Base-by-base conservation (phyloP, 2,113 vertebrate genomes). In the Myotis brandtii region DNA sequence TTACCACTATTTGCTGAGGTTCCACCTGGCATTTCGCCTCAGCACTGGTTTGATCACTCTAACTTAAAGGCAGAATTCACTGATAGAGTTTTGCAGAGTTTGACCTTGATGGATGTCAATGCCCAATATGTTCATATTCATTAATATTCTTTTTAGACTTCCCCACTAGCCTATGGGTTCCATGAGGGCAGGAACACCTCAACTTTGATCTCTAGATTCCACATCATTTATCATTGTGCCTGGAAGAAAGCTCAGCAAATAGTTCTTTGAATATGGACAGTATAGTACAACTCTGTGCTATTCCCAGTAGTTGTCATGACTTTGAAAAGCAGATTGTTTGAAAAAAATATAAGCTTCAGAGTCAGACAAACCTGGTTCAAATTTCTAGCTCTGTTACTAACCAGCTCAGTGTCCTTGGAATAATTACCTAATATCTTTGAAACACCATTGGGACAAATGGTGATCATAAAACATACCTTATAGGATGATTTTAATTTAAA, bases 161-260 rank as follows among this genome's bases (percentile, higher is more conserved):
- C 54, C 5, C 6, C 12, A 62, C 30, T n/a, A 62, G n/a, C 2
- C 21, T 25, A 12, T 46, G 6, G 17, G 9, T 80, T 76, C 62
- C 18, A 14, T 70, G 7, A 84, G 16, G 14, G 3, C 54, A 75
- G 40, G 10, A 1, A 69, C 27, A 30, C 0, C 4, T 48, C 9
- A 43, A 32, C 2, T 79, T 76, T 87, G 20, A 76, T 56, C 32
- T 79, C 43, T 85, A 81, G 40, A 54, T 54, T 81, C 43, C 27
- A 77, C 25, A 77, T 59, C 50, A 81, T 37, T 83, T 75, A 69
- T 67, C 46, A 43, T n/a, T 30, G 0, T 5, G 11, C 73, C 64
- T 66, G 1, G 43, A 80, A 37, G 59, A 66, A 91, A 80, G n/a
- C 34, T 89, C 40, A 93, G 34, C 30, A 87, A 95, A 94, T n/a